A percentile compares a stretch with the other conserved stretches of the same genome.
Evolutionary conservation across 2,113 vertebrate genomes (phyloP).

Genomic region (Indicator maculatus): DNA sequence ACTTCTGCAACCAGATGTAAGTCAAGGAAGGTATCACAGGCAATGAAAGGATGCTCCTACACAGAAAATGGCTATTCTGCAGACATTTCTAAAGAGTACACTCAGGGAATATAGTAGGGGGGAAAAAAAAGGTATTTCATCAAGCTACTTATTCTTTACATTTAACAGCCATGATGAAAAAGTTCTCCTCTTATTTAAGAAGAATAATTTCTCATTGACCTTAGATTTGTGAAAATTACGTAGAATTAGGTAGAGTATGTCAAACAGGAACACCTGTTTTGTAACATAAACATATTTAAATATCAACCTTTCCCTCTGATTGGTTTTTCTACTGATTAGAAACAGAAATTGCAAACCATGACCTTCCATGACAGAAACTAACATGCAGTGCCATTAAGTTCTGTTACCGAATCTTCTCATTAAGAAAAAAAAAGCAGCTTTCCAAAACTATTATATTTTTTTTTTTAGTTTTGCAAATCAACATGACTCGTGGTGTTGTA

Average conservation of each 20-base stretch:
- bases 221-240: slow-evolving; percentile 69
- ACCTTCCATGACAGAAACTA: slow-evolving; percentile 69
- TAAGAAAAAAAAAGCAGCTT: slow-evolving; percentile 46
- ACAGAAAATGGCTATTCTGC: background rate
- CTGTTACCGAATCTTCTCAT: slow-evolving; percentile 44
- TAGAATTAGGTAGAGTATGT: slow-evolving; percentile 63
- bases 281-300: slow-evolving; percentile 78
- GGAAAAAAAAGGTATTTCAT: background rate
- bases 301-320: slow-evolving; percentile 78
- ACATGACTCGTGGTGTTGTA: background rate
- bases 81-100: background rate
- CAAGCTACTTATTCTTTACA: slow-evolving; percentile 21
- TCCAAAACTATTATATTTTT: background rate
- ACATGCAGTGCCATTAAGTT: slow-evolving; percentile 6
- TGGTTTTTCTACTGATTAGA: slow-evolving; percentile 77
- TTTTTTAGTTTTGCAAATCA: background rate
- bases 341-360: slow-evolving; percentile 61
- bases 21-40: background rate
- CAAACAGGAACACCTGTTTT: slow-evolving; percentile 75
- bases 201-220: slow-evolving; percentile 63
- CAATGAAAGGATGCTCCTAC: background rate
- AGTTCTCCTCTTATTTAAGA: slow-evolving; percentile 39
- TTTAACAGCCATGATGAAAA: background rate
- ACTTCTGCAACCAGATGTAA: background rate
- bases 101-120: background rate